phyloP scores from a whole-genome alignment of 2,113 vertebrate species.

The Ginglymostoma cirratum region DNA sequence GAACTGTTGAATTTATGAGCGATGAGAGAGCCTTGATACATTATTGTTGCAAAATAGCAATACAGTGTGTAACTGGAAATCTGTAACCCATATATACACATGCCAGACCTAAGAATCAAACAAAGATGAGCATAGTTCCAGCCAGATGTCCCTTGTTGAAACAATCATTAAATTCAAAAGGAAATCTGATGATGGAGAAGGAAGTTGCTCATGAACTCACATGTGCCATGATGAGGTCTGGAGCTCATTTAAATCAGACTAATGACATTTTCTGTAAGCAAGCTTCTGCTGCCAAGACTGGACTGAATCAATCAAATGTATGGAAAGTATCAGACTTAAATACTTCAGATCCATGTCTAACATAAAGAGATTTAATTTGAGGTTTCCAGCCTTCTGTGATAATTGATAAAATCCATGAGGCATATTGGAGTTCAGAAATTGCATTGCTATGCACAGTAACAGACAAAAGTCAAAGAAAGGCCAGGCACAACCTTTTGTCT shows the following conservation, averaged over 20 bases:
- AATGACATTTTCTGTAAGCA: background rate
- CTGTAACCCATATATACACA: background rate
- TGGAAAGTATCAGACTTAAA: background rate
- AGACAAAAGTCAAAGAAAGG: background rate
- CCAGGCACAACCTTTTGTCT: background rate
- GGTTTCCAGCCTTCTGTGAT: background rate
- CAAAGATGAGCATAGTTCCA: background rate
- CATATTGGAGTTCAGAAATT: background rate
- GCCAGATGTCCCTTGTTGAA: conserved; percentile 7
- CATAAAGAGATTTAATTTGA: conserved; percentile 18
- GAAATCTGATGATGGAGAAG: background rate
- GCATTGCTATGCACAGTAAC: background rate
- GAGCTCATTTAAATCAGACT: background rate
- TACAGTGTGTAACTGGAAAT: background rate
- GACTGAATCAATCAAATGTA: background rate
- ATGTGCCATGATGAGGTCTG: conserved; percentile 10
- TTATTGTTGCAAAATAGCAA: background rate
- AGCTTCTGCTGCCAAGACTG: background rate
- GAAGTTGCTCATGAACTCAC: background rate
- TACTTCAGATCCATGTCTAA: background rate
- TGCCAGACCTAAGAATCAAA: background rate
- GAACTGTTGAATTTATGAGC: background rate
- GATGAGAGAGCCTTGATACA: background rate
- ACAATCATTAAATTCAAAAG: background rate
- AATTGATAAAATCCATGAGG: conserved; percentile 15